Evolutionary conservation across 1,140 invertebrate genomes (phyloP).

Genomic region (Hetaerina americana): DNA sequence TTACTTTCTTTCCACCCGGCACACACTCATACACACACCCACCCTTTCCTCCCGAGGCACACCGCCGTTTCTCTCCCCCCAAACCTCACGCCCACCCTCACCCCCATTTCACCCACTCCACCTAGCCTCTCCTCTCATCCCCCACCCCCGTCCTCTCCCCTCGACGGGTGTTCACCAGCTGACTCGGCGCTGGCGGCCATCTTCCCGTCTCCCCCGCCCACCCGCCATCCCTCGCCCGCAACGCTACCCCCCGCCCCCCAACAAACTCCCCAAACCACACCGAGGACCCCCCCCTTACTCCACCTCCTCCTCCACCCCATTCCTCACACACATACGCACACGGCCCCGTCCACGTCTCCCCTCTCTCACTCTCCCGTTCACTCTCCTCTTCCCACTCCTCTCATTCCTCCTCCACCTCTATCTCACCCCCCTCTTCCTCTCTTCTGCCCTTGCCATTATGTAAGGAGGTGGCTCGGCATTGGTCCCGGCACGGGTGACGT

Average conservation of each 20-base stretch:
- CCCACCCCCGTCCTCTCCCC: background rate
- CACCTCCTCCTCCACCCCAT: too few relatives aligned
- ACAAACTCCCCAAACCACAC: too few relatives aligned
- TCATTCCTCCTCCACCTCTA: background rate
- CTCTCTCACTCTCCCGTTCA: too few relatives aligned
- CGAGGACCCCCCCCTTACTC: too few relatives aligned
- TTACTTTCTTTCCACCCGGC: background rate
- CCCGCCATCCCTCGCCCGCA: background rate
- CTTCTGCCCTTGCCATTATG: slow-evolving; percentile 6
- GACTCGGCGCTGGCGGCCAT: background rate
- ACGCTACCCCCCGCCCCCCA: too few relatives aligned
- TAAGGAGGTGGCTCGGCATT: slow-evolving; percentile 1
- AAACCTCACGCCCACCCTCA: too few relatives aligned
- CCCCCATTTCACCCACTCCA: background rate
- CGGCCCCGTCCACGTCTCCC: too few relatives aligned
- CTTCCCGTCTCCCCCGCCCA: background rate
- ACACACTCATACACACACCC: background rate
- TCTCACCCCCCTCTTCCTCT: background rate
- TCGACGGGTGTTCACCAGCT: slow-evolving; percentile 4
- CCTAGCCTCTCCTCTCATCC: background rate
- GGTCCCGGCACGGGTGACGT: background rate
- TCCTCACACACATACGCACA: too few relatives aligned
- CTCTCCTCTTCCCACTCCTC: background rate
- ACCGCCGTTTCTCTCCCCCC: background rate
- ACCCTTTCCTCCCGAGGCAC: background rate